Percentiles rank a stretch among this genome's conserved stretches.
These are phyloP conservation scores for Telmatochromis brichardi DNA, from an alignment of 2,113 vertebrate species.

Conservation along the genomic window DNA sequence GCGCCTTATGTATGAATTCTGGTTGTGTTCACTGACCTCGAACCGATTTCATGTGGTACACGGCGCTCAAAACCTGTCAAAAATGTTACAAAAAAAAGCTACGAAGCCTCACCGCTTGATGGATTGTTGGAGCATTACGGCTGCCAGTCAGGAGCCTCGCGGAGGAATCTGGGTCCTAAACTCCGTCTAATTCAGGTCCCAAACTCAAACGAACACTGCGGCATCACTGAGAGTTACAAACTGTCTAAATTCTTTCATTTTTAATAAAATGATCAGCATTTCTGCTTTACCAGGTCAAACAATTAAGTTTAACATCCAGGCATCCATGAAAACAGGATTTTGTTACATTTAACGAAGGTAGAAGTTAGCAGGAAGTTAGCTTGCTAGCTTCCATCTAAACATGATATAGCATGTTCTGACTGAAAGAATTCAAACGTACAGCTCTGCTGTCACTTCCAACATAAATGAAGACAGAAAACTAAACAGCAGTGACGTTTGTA, in stretches of 20 bases:
- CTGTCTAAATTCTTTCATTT: rapidly evolving
- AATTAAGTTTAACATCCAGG: not conserved
- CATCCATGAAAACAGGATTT: rapidly evolving
- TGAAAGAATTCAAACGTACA: rapidly evolving
- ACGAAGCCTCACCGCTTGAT: not conserved
- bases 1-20: not conserved
- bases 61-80: rapidly evolving
- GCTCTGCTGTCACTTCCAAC: rapidly evolving
- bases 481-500: not conserved
- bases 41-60: rapidly evolving
- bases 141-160: rapidly evolving
- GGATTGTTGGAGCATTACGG: rapidly evolving
- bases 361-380: not conserved
- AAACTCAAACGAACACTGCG: rapidly evolving
- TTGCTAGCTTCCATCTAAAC: rapidly evolving
- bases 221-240: rapidly evolving
- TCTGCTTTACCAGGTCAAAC: not conserved
- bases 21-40: not conserved
- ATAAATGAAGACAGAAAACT: not conserved
- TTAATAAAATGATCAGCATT: not conserved
- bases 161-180: rapidly evolving
- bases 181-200: rapidly evolving
- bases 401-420: not conserved
- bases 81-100: not conserved
- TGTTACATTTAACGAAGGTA: rapidly evolving